phyloP scores from a whole-genome alignment of 2,797 vertebrate species.

The Gila robusta region DNA sequence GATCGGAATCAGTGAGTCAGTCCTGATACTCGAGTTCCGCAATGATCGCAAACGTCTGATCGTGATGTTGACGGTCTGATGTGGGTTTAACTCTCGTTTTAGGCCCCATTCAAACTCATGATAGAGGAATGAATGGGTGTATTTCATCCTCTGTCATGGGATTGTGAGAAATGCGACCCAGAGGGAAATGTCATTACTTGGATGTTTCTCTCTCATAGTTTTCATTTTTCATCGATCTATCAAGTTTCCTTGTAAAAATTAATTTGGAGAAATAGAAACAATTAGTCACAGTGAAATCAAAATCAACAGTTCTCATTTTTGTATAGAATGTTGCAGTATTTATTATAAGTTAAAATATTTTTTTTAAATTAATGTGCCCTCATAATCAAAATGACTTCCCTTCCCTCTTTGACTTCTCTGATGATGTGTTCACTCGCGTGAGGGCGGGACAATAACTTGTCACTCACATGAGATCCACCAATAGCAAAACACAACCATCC shows the following conservation, averaged over 20 bases:
- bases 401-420: not conserved
- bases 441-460: not conserved
- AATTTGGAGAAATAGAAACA: not conserved
- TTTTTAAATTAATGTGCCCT: not conserved
- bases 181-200: not conserved
- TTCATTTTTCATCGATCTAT: not conserved
- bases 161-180: not conserved
- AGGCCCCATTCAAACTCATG: slow-evolving; percentile 3
- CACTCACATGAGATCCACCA: not conserved
- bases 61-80: not conserved
- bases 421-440: not conserved
- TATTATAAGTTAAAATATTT: too few species aligned
- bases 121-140: not conserved
- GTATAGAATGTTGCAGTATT: too few species aligned
- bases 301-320: not conserved
- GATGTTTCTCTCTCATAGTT: not conserved
- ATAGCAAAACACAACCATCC: not conserved
- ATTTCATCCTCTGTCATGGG: not conserved
- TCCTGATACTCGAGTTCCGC: not conserved
- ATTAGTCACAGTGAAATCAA: not conserved
- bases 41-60: not conserved
- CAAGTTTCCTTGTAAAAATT: not conserved
- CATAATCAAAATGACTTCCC: not conserved
- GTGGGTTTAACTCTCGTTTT: not conserved
- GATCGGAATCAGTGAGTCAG: not conserved